Percentiles rank a stretch among this genome's conserved stretches.
Conservation (phyloP, 2,113 vertebrate genomes). For the Psilopsiagon aymara region DNA sequence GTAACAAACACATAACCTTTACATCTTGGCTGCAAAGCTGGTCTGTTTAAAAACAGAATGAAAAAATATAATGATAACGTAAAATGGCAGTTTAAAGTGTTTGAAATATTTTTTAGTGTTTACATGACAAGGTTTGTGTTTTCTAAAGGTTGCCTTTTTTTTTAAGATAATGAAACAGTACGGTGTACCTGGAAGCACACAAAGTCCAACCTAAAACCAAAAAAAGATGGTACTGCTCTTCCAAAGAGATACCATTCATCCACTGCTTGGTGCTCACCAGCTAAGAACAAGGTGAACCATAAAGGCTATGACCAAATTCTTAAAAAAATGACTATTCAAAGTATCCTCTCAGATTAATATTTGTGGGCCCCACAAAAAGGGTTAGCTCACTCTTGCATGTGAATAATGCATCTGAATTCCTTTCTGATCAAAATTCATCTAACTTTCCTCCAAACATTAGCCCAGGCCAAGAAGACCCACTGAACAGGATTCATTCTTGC, state of each 20-base stretch:
- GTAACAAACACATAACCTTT: not conserved
- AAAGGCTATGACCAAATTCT: not conserved
- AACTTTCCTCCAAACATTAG: not conserved
- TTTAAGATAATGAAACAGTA: not conserved
- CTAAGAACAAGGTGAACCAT: not conserved
- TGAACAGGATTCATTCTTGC: not conserved
- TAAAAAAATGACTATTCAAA: not conserved
- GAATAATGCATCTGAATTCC: not conserved
- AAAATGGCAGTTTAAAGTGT: not conserved
- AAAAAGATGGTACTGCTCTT: not conserved
- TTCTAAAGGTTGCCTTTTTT: not conserved
- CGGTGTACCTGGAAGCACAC: not conserved
- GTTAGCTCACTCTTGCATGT: not conserved
- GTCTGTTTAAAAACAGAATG: not conserved
- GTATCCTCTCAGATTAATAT: rapidly evolving
- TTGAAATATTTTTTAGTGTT: not conserved
- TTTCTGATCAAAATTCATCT: not conserved
- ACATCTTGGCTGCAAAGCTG: not conserved
- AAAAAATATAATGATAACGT: not conserved
- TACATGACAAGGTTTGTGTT: not conserved
- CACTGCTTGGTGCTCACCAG: not conserved
- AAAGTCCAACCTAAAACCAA: not conserved
- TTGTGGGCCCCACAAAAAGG: not conserved
- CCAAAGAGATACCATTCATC: not conserved
- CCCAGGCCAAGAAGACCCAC: not conserved